Evolutionary conservation across 2,113 vertebrate genomes (phyloP), one percentile per base, ranked within the genome.

Genomic region (Collichthys lucidus): DNA sequence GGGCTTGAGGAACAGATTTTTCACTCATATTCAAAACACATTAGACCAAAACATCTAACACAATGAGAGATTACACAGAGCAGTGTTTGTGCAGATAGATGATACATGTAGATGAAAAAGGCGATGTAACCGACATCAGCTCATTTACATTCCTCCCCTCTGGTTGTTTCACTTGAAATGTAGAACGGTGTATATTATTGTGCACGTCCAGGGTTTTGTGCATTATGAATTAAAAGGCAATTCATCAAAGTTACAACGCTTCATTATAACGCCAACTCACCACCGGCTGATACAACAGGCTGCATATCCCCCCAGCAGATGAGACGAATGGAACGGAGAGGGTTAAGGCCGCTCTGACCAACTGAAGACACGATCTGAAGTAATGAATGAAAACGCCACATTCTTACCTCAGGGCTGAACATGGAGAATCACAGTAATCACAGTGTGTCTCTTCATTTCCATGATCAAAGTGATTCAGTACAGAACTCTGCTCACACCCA

Each of bases 381-480:
- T 50, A 76, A 84, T 84, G 46, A 85, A 79, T 72, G 46, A 80
- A 76, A 87, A 70, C 55, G 31, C 72, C 60, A 44, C 72, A 59
- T 60, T 84, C 44, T 84, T 80, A 75, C 77, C 79, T 57, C 44
- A 19, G 63, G 76, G 47, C 74, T 17, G 9, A 86, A 69, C 77
- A 77, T 53, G 60, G 66, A 19, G 15, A 29, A 55, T 72, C 49
- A 22, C 77, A 59, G 67, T 84, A 77, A 84, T 87, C 81, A 86
- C 73, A 77, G 53, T 55, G 46, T 50, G 59, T 26, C 49, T 79
- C 86, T 77, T 88, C 71, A 71, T 76, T 82, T 84, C 20, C 5
- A 71, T 75, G 66, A 84, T 73, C 75, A 87, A 76, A 86, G 77
- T 46, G 53, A 76, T 56, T 65, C 47, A 82, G 53, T 76, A 50